A percentile compares a stretch with the other conserved stretches of the same genome.
These are phyloP conservation scores for Montifringilla adamsi DNA, from an alignment of 2,113 vertebrate genomes.

Conservation along the genomic window DNA sequence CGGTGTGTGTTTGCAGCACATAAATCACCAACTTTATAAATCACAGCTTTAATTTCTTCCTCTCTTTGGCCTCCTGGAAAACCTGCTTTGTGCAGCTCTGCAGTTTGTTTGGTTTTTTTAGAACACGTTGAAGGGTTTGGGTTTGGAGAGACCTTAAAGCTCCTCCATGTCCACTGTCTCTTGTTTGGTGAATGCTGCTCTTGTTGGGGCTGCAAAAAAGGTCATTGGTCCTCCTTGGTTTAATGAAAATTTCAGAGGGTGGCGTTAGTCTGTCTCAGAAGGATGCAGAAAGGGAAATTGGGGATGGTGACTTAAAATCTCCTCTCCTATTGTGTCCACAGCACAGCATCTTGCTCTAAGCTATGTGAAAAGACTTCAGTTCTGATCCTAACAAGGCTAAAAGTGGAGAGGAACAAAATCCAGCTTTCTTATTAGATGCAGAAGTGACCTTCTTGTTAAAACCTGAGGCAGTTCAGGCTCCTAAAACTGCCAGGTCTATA, in stretches of 20 bases:
- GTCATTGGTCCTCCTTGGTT: rapidly evolving
- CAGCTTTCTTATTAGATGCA: neutral
- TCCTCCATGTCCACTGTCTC: neutral
- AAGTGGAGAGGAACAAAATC: neutral
- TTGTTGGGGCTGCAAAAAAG: neutral
- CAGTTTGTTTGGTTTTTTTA: neutral
- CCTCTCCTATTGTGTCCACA: neutral
- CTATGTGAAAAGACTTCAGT: neutral
- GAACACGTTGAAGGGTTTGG: rapidly evolving
- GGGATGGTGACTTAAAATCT: neutral
- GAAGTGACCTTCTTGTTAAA: neutral
- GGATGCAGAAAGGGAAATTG: neutral
- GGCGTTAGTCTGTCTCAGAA: neutral
- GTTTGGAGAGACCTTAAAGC: neutral
- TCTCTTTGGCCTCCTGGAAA: neutral
- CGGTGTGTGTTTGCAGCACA: neutral
- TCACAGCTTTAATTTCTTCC: neutral
- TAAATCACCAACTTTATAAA: neutral
- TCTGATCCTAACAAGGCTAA: neutral
- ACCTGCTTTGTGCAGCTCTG: neutral
- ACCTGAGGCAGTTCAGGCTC: neutral
- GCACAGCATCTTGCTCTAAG: neutral
- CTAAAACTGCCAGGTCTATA: neutral
- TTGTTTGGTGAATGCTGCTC: neutral
- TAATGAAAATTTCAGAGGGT: neutral